Evolutionary conservation across 1,140 invertebrate species (phyloP).

Genomic region (Dinothrombium tinctorium): DNA sequence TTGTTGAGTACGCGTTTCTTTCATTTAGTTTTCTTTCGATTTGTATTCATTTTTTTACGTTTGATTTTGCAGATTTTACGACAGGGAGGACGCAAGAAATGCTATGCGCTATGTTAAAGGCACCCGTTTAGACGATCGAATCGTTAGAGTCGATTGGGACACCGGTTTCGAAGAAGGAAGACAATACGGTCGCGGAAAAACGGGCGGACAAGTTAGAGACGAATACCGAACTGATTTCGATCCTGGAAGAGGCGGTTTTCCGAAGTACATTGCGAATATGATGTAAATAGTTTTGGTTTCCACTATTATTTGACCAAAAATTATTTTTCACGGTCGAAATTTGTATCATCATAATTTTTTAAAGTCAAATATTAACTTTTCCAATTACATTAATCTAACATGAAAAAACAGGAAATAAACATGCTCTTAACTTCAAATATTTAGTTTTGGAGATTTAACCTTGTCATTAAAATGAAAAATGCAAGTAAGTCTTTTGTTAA

Average conservation of each 20-base stretch:
- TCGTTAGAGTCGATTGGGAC: conserved; percentile 96
- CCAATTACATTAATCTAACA: no score
- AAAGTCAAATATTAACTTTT: no score
- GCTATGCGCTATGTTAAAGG: conserved; percentile 93
- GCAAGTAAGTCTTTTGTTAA: no score
- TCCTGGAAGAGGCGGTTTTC: conserved; percentile 81
- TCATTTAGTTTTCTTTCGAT: not conserved
- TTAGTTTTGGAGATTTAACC: no score
- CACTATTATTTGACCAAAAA: no score
- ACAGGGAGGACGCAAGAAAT: conserved; percentile 61
- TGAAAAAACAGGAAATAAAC: no score
- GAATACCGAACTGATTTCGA: conserved; percentile 96
- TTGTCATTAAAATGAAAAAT: no score
- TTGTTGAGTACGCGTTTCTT: conserved; percentile 53
- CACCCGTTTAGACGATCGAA: conserved; percentile 83
- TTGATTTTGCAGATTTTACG: conserved; percentile 40
- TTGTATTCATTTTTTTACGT: not conserved
- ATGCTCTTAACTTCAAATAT: no score
- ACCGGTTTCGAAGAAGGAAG: conserved; percentile 94
- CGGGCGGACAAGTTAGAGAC: conserved; percentile 92
- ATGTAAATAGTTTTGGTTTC: not conserved
- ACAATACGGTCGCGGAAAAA: conserved; percentile 93
- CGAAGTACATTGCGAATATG: conserved; percentile 53
- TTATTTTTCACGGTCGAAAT: no score
- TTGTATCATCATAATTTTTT: no score